Percentiles rank a stretch among this genome's conserved stretches.
phyloP scores from a whole-genome alignment of 2,797 vertebrate genomes.

The Protosalanx chinensis region DNA sequence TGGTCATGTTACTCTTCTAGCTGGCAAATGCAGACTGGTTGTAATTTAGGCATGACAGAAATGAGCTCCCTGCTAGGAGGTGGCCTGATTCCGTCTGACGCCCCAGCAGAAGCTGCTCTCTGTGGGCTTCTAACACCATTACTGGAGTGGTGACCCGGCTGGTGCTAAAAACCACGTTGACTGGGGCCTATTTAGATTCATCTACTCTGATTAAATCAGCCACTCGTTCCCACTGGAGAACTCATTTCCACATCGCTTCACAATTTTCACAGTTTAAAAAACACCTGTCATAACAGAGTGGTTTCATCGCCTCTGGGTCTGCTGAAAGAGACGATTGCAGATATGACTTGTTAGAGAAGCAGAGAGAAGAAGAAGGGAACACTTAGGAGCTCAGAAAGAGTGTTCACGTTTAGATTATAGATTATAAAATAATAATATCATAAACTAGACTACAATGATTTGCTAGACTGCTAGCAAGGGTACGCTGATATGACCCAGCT shows the following conservation, averaged over 20 bases:
- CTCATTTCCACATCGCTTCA: conserved; percentile 53
- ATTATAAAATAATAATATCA: too few relatives aligned
- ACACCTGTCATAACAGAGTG: conserved; percentile 53
- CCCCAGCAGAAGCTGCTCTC: conserved; percentile 35
- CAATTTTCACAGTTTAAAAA: conserved; percentile 61
- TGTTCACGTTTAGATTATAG: conserved; percentile 33
- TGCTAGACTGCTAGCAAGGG: too few relatives aligned
- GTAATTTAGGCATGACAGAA: conserved; percentile 54
- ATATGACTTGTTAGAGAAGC: conserved; percentile 32
- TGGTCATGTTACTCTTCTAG: not conserved
- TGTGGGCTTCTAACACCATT: conserved; percentile 28
- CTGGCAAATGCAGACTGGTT: conserved; percentile 40
- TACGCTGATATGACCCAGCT: too few relatives aligned
- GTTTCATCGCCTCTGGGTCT: conserved; percentile 28
- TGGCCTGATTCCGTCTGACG: conserved; percentile 56
- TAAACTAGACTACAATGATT: conserved; percentile 19
- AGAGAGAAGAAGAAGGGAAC: conserved; percentile 29
- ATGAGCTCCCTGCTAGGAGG: conserved; percentile 52
- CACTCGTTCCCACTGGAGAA: conserved; percentile 49
- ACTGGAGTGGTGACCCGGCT: conserved; percentile 35
- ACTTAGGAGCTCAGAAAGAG: conserved; percentile 24
- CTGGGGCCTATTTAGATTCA: conserved; percentile 34
- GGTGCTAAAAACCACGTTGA: conserved; percentile 45
- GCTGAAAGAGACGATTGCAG: conserved; percentile 42
- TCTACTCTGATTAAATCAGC: conserved; percentile 58